Base-by-base conservation (phyloP, 2,888 invertebrate genomes). In the Dastarcus helophoroides region DNA sequence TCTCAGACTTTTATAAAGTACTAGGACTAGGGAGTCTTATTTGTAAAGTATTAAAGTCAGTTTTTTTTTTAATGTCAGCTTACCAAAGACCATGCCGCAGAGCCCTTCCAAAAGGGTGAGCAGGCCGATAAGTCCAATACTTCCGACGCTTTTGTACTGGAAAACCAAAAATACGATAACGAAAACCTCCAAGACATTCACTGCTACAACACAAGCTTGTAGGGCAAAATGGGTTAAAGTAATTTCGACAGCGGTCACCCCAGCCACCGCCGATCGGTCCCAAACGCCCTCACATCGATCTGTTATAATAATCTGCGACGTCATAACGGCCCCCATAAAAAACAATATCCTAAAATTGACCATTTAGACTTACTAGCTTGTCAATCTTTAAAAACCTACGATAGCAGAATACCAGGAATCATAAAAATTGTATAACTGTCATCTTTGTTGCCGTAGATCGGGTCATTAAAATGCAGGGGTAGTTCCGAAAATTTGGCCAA, bases 191-290 rank as follows among this genome's bases (percentile, higher is more conserved):
- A 63, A 51, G 2, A 71, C 68, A 55, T 90, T 88, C 12, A 86
- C 55, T 0, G 77, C 37, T 50, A 89, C 75, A n/a, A 89, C 68
- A 2, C 69, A 52, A 13, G 79, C 64, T 58, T 91, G 88, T 13
- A 83, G 71, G 8, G 76, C 50, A 33, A 90, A 71, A 56, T 91
- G 90, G 0, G 86, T 80, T 36, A 80, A 58, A 24, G 90, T 65
- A 58, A 91, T 80, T 66, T 90, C 88, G 19, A 71, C 58, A 0
- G 84, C 73, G 22, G 73, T 73, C 7, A 91, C 86, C 5, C 90
- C 89, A 39, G 90, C 84, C 4, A 89, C 83, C 1, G 85, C 68
- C 33, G 82, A 84, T 36, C 91, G 67, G 54, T 90, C 85, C 79
- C 91, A 79, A 38, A 90, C 74, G 3, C 91, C 88, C 54, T 86